phyloP scores from a whole-genome alignment of 2,888 invertebrate genomes.

The Hylaea fasciaria region DNA sequence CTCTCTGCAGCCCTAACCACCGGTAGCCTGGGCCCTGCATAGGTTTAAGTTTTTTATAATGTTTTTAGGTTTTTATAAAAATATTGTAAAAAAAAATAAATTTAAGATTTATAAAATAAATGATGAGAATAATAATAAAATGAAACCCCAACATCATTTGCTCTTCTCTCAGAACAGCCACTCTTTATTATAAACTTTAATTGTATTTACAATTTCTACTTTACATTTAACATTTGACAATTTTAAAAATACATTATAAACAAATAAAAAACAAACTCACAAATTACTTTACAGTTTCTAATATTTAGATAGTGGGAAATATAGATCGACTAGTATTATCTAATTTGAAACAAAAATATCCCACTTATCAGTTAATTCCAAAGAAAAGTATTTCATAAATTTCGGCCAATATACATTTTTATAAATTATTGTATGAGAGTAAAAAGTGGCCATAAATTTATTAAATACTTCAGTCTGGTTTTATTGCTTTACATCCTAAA shows the following conservation, averaged over 20 bases:
- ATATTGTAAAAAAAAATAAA: too few species aligned
- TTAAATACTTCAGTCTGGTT: slow-evolving; percentile 80
- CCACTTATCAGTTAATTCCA: slow-evolving; percentile 48
- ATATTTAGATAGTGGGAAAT: slow-evolving; percentile 71
- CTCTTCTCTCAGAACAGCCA: slow-evolving; percentile 77
- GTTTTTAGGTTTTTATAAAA: too few species aligned
- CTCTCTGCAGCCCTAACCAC: too few species aligned
- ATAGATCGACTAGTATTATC: slow-evolving; percentile 80
- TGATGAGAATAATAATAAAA: not conserved
- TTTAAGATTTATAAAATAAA: too few species aligned
- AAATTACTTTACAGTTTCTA: slow-evolving; percentile 75
- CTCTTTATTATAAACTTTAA: slow-evolving; percentile 85
- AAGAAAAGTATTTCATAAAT: slow-evolving; percentile 76
- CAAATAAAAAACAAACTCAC: slow-evolving; percentile 79
- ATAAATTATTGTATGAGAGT: slow-evolving; percentile 66
- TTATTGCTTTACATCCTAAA: slow-evolving; percentile 81
- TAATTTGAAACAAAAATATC: slow-evolving; percentile 80
- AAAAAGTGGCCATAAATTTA: slow-evolving; percentile 71
- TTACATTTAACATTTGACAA: slow-evolving; percentile 83
- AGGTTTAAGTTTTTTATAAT: too few species aligned
- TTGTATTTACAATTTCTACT: slow-evolving; percentile 85
- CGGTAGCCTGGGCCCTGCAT: too few species aligned
- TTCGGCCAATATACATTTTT: slow-evolving; percentile 68
- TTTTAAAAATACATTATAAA: slow-evolving; percentile 84
- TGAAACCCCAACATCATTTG: slow-evolving; percentile 51